phyloP scores from a whole-genome alignment of 1,140 invertebrate genomes.

The Aphaenogaster floridana region DNA sequence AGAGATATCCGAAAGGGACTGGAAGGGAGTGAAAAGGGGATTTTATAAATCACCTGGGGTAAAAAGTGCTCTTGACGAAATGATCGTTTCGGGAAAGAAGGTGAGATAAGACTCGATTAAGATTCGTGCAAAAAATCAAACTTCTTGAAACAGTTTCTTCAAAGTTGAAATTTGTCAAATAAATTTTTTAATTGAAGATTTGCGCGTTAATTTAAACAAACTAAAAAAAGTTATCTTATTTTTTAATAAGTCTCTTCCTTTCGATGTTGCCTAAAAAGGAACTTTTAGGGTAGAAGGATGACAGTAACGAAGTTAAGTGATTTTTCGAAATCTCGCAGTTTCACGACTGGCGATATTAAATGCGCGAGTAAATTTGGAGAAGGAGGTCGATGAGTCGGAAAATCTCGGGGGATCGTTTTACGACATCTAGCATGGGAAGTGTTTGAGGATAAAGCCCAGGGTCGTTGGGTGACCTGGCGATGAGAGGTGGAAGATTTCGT shows the following conservation, averaged over 20 bases:
- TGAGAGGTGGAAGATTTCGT: constrained; percentile 66
- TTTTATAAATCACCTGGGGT: background rate
- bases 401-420: constrained; percentile 37
- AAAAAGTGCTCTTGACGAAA: background rate
- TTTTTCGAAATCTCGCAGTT: background rate
- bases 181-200: constrained; percentile 21
- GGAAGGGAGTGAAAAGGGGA: constrained; percentile 34
- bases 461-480: constrained; percentile 31
- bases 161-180: background rate
- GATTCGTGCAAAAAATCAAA: background rate
- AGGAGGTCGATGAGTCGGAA: constrained; percentile 20
- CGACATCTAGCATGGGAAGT: constrained; percentile 26
- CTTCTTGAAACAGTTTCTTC: background rate
- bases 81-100: background rate
- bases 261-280: background rate
- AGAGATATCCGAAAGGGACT: background rate
- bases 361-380: background rate
- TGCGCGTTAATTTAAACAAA: background rate
- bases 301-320: background rate
- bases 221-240: background rate
- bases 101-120: constrained; percentile 26
- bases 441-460: constrained; percentile 37
- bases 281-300: background rate
- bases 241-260: background rate
- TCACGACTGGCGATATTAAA: constrained; percentile 19